phyloP scores from a whole-genome alignment of 2,113 vertebrate genomes.

The Formicarius rufipectus region DNA sequence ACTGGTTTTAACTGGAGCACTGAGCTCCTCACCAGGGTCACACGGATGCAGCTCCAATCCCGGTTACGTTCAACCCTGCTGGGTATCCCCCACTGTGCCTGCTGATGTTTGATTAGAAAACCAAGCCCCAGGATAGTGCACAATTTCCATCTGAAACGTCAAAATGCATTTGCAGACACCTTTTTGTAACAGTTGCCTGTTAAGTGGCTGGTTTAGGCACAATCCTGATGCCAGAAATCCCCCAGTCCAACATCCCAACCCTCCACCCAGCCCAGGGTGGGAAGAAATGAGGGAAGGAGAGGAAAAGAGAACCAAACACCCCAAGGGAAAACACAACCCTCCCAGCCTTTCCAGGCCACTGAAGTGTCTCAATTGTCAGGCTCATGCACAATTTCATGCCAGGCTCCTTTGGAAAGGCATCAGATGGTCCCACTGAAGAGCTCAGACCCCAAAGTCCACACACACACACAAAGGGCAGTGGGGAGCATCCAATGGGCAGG shows the following conservation, averaged over 20 bases:
- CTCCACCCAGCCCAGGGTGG: neutral
- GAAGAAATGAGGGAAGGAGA: neutral
- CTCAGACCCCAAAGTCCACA: neutral
- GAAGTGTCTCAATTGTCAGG: neutral
- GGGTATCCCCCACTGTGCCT: neutral
- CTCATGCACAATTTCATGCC: neutral
- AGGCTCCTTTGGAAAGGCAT: neutral
- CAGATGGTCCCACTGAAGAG: neutral
- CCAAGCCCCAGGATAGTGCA: neutral
- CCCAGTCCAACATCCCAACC: neutral
- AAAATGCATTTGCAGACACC: neutral
- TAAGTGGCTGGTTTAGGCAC: neutral
- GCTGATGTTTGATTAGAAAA: neutral
- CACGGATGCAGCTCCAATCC: neutral
- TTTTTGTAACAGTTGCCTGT: neutral
- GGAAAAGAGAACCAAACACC: neutral
- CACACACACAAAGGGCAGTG: neutral
- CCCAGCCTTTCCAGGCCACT: neutral
- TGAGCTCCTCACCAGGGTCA: rapidly evolving
- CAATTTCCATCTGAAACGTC: neutral
- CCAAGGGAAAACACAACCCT: neutral
- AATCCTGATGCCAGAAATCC: neutral
- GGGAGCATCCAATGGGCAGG: neutral
- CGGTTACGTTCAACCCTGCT: neutral
- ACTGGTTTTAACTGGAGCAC: neutral